Percentiles rank a stretch among this genome's conserved stretches.
Evolutionary conservation across 2,888 invertebrate species (phyloP).

Genomic region (Pammene fasciana): DNA sequence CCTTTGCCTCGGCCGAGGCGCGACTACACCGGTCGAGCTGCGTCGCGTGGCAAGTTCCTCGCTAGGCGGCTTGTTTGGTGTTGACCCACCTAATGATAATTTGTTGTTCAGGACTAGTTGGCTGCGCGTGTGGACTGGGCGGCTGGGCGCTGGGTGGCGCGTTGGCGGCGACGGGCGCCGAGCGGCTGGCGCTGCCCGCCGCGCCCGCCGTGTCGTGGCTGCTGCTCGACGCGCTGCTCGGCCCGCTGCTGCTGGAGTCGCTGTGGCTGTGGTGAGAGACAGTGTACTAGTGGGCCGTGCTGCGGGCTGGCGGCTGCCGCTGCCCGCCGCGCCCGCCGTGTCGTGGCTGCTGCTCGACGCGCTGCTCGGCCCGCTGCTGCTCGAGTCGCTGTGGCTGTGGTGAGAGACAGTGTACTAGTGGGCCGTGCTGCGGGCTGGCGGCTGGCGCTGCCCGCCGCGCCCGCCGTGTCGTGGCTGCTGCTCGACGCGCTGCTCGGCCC

Average conservation of each 20-base stretch:
- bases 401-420: conserved; percentile 59
- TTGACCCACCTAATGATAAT: too few relatives aligned
- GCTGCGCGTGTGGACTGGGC: conserved; percentile 93
- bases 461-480: conserved; percentile 88
- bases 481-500: conserved; percentile 96
- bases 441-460: conserved; percentile 92
- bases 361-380: conserved; percentile 94
- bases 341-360: conserved; percentile 89
- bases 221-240: conserved; percentile 93
- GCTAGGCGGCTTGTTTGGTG: too few relatives aligned
- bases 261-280: conserved; percentile 92
- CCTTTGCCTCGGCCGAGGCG: too few relatives aligned
- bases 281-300: not conserved
- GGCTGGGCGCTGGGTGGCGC: conserved; percentile 96
- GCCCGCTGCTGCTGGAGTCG: conserved; percentile 95
- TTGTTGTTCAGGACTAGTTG: conserved; percentile 90
- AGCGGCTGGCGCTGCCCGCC: conserved; percentile 93
- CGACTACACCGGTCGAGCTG: too few relatives aligned
- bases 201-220: conserved; percentile 88
- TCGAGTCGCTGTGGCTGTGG: conserved; percentile 97
- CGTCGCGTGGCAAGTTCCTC: too few relatives aligned
- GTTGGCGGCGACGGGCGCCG: conserved; percentile 91
- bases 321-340: conserved; percentile 91
- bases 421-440: conserved; percentile 53
- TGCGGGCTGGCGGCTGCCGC: too few relatives aligned